Base-by-base conservation (phyloP, 2,113 vertebrate genomes). In the Gadus chalcogrammus region DNA sequence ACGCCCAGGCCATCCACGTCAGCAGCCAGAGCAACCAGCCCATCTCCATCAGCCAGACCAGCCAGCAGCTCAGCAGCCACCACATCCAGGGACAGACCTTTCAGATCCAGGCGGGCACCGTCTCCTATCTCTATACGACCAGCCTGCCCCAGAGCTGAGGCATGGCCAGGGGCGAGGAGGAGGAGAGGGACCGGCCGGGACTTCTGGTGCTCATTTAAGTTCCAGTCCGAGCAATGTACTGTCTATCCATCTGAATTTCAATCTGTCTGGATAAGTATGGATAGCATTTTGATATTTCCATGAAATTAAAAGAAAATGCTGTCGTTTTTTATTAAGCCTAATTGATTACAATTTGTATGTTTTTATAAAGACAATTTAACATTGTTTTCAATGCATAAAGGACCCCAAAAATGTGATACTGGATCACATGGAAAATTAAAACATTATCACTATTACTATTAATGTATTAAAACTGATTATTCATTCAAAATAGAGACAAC, bases 21-120 rank as follows among this genome's bases (percentile, higher is more conserved):
- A 88, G 86, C 73, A 85, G 87, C 82, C 90, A 92, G 63, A 82
- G 76, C 60, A 56, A 79, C 17, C 89, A 91, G 71, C 72, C 92
- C 67, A 84, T 92, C 71, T 88, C 92, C 71, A 81, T 91, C 82
- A 92, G 87, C 74, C 92, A 92, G 83, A 90, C 90, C 64, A 89
- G 76, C 0, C 88, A 92, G 71, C 90, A 90, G 62, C 85, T 91
- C 77, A 85, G 76, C 68, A 90, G 83, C 68, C 88, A 89, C 64
- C 89, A 91, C 72, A 71, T 91, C 72, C 90, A 90, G 79, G 91
- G 88, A 52, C 92, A 93, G 71, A 86, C 91, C 9, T 95, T 95
- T 56, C 93, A 93, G 83, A 91, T 93, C 76, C 92, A 93, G 78
- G 91, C 91, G 0, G 89, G 91, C 9, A 90, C 87, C 8, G 90